Base-by-base conservation (phyloP, 1,140 invertebrate genomes). In the Hermetia illucens region DNA sequence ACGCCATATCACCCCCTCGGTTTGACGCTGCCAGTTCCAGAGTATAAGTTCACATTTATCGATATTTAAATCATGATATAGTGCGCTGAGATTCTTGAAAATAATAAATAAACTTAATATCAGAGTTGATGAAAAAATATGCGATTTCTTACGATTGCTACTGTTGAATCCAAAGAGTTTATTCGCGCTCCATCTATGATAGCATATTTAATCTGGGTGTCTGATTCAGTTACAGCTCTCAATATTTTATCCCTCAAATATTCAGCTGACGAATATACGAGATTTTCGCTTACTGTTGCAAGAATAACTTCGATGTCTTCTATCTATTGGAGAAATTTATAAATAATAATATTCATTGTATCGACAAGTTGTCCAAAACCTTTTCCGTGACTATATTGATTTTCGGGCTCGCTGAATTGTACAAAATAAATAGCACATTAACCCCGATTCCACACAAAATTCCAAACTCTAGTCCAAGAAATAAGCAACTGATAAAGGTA, bases 381-480 rank as follows among this genome's bases (percentile, higher is more conserved):
- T 69, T 63, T 46, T 69, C 69, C 17, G 55, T 62, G 44, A 73
- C 66, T 21, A 80, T 58, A 36, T 66, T 46, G 21, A 82, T 65
- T 39, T 71, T 70, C 9, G 88, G 87, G 50, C 79, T 69, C 3
- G 87, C 79, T 46, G 76, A 75, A 39, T 77, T 78, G 53, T 84
- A 86, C 3, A 91, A 61, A n/a, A 92, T 55, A 42, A 89, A 70
- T 3, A 79, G 45, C 0, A 88, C 58, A 51, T 88, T 86, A 8
- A 88, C 63, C 1, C 62, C 63, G n/a, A 89, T 74, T 10, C 88
- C 89, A 50, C 82, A 71, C n/a, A 90, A 57, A 49, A 93, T 82
- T 12, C 88, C 89, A 45, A 79, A 71, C 64, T 91, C 82, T 3
- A 91, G 68, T 4, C 82, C 82, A 42, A 83, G 60, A 13, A 75